Percentiles rank a stretch among this genome's conserved stretches.
Conservation (phyloP, 1,140 invertebrate genomes). For the Drosophila bipectinata region DNA sequence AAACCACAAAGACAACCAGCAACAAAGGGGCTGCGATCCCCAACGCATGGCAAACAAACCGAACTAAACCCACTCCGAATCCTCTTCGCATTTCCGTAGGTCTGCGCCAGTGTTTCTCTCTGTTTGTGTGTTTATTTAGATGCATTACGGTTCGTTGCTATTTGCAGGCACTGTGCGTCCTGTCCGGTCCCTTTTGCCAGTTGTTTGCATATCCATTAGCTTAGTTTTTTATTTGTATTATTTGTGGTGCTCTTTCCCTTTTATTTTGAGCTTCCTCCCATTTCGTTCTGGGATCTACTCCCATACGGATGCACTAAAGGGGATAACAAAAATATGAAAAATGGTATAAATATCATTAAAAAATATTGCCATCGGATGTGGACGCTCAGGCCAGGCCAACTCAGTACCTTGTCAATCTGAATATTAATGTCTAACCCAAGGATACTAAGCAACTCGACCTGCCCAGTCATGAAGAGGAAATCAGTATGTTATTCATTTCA, state of each 20-base stretch:
- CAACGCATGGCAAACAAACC: conserved; percentile 7
- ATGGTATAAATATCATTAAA: conserved; percentile 26
- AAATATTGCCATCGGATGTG: conserved; percentile 24
- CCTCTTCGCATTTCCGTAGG: conserved; percentile 50
- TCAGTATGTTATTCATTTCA: conserved; percentile 20
- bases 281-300: conserved; percentile 14
- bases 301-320: conserved; percentile 37
- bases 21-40: conserved; percentile 18
- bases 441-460: conserved; percentile 9
- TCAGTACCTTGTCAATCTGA: conserved; percentile 28
- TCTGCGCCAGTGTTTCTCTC: conserved; percentile 30
- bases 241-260: conserved; percentile 37
- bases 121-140: conserved; percentile 70
- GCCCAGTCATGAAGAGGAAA: not conserved
- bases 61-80: conserved; percentile 38
- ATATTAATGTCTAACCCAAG: conserved; percentile 24
- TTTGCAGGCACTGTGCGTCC: conserved; percentile 54
- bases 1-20: conserved; percentile 51
- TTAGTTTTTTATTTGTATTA: conserved; percentile 32
- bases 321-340: conserved; percentile 4
- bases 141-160: conserved; percentile 61
- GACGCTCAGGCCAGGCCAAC: not conserved
- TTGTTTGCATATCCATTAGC: conserved; percentile 69
- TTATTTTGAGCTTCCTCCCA: conserved; percentile 21
- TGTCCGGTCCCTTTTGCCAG: conserved; percentile 54